Percentiles rank a stretch among this genome's conserved stretches.
Conservation (phyloP, 2,888 invertebrate genomes). For the Dryobota labecula region DNA sequence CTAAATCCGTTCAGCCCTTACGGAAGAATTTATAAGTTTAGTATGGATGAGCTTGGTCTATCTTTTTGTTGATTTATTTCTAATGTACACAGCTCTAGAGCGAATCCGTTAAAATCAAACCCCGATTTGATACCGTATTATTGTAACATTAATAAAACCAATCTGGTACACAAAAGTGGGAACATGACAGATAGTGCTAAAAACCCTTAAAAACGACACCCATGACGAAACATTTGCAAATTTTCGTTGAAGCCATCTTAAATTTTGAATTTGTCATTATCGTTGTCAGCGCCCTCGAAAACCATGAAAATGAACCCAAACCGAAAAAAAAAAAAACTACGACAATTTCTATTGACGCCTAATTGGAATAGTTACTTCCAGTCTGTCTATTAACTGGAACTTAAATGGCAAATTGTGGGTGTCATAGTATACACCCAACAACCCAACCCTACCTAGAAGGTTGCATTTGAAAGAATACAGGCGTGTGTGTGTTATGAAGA, state of each 20-base stretch:
- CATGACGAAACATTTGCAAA: neutral
- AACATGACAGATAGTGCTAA: no score
- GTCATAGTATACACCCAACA: neutral
- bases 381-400: neutral
- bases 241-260: neutral
- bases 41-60: neutral
- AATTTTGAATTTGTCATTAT: neutral
- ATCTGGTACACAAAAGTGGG: no score
- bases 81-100: neutral
- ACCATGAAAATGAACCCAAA: neutral
- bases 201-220: no score
- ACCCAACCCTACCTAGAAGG: neutral
- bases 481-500: neutral
- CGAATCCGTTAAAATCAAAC: neutral
- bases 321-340: neutral
- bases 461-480: neutral
- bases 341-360: neutral
- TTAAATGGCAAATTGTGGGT: neutral
- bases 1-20: neutral
- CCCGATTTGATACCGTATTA: neutral
- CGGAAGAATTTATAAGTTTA: neutral
- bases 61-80: neutral
- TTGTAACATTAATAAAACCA: neutral
- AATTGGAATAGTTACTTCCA: neutral
- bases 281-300: neutral